These are phyloP conservation scores for Oikopleura albicans DNA, from an alignment of 23 tunicate genomes.

Conservation along the genomic window DNA sequence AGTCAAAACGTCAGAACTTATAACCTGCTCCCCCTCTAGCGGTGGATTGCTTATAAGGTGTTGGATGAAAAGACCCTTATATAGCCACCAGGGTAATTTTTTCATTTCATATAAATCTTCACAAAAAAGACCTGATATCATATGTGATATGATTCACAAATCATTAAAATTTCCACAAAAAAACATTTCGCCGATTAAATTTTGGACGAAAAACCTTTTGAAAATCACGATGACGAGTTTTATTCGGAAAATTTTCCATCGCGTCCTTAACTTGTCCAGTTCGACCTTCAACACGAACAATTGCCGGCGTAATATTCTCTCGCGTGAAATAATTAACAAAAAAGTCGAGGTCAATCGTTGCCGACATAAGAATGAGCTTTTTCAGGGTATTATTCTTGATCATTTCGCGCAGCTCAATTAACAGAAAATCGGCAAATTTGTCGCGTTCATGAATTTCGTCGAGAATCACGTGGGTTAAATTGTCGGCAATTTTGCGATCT, in stretches of 20 bases:
- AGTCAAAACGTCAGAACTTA: background rate
- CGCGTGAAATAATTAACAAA: constrained; percentile 35
- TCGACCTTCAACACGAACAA: background rate
- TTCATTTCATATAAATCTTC: no score
- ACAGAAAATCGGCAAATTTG: constrained; percentile 58
- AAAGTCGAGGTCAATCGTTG: constrained; percentile 34
- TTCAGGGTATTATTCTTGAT: constrained; percentile 22
- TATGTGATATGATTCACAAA: no score
- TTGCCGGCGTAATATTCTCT: background rate
- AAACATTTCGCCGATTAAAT: no score
- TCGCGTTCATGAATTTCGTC: constrained; percentile 96
- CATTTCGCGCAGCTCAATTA: constrained; percentile 63
- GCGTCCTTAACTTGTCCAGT: constrained; percentile 3
- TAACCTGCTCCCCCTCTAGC: no score
- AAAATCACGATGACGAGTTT: no score
- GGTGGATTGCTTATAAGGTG: no score
- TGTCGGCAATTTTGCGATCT: constrained; percentile 17
- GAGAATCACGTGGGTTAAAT: constrained; percentile 60
- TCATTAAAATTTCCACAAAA: no score
- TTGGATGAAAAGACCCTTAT: no score
- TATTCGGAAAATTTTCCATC: no score
- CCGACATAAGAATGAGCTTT: constrained; percentile 41
- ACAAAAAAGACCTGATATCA: no score
- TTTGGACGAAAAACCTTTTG: no score
- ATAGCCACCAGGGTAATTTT: no score